Evolutionary conservation across 2,888 invertebrate species (phyloP).

Genomic region (Stenodema calcarata): DNA sequence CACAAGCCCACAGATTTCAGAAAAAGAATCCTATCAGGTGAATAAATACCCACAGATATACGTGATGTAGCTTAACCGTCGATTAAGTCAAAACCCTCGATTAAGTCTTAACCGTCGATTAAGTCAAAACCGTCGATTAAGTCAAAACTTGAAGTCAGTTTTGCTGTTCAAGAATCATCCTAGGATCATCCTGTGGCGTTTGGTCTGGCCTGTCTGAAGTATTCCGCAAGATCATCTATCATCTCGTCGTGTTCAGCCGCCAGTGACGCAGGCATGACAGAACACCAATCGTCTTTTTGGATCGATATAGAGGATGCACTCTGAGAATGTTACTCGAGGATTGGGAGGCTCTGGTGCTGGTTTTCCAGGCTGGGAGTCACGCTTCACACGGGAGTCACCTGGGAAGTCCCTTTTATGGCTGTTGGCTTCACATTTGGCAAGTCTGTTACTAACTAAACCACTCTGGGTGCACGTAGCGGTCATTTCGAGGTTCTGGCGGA

Average conservation of each 20-base stretch:
- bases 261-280: neutral
- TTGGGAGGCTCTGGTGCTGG: neutral
- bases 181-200: too few species aligned
- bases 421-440: neutral
- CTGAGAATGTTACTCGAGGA: conserved; percentile 4
- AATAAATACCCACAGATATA: too few species aligned
- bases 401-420: neutral
- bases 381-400: too few species aligned
- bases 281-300: neutral
- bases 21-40: too few species aligned
- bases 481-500: neutral
- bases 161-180: too few species aligned
- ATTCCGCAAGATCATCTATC: neutral
- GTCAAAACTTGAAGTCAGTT: too few species aligned
- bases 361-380: neutral
- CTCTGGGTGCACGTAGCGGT: neutral
- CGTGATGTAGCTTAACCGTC: too few species aligned
- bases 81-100: too few species aligned
- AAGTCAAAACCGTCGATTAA: too few species aligned
- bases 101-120: too few species aligned
- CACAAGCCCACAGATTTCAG: too few species aligned
- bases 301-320: neutral
- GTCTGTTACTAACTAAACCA: neutral
- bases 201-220: neutral
- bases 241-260: neutral